Evolutionary conservation across 2,888 invertebrate species (phyloP), one percentile per base, ranked within the genome.

Genomic region (Cyclophora punctaria): DNA sequence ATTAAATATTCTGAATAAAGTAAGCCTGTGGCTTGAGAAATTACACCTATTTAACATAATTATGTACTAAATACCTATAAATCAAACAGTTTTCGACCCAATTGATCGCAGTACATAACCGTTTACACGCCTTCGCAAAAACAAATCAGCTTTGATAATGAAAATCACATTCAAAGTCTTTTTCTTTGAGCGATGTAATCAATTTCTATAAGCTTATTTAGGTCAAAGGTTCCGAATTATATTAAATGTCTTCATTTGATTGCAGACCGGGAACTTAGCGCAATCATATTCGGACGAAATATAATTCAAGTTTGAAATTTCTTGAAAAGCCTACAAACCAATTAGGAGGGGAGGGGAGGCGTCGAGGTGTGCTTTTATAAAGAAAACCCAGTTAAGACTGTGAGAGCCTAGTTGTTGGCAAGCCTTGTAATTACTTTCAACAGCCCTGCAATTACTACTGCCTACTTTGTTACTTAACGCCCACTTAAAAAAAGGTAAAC

Each of bases 381-480:
- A 44, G 49, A 55, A 63, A 63, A 56, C 50, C 57, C 50, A 34
- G 48, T 60, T 63, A 55, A 46, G 56, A 50, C 58, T 54, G 66
- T 54, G 66, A 37, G 37, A 5, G 37, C 4, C 4, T 37, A 37
- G 37, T 4, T 5, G 37, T 5, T 37, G 5, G 37, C 37, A 37
- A 20, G 37, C 5, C 37, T 5, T 66, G 61, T 66, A 70, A 75
- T 71, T 67, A 69, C 48, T 57, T 63, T 58, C 48, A 52, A 59
- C 57, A 57, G 53, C 52, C 50, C 53, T 65, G 58, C 66, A 72
- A 73, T 74, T 71, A 73, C 53, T 48, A 50, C 51, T 49, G 54
- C 56, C 50, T 65, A 61, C 69, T 71, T 73, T 67, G 65, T 63
- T 63, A 69, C 57, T 60, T 56, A 65, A 69, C 67, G 70, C 72